Conservation (phyloP, 2,888 invertebrate species). For the Temnothorax ravouxi region DNA sequence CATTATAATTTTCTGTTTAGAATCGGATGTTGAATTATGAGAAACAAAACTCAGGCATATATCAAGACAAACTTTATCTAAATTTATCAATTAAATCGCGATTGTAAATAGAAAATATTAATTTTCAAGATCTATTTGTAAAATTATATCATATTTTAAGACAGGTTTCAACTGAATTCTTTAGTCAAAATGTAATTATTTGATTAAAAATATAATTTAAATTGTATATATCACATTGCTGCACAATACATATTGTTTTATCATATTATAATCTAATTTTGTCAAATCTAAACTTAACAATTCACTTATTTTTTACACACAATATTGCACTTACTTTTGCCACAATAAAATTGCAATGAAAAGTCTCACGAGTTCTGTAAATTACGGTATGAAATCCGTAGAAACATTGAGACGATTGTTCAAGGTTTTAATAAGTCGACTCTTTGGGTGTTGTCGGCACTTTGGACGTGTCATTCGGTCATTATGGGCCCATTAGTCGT, state of each 20-base stretch:
- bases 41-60: no score
- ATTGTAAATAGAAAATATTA: background rate
- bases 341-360: background rate
- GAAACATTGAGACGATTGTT: background rate
- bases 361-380: background rate
- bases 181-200: background rate
- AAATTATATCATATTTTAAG: background rate
- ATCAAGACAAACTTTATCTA: no score
- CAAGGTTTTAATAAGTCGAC: conserved; percentile 46
- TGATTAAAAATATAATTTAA: background rate
- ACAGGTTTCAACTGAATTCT: background rate
- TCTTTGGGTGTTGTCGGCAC: conserved; percentile 50
- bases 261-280: background rate
- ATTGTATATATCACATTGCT: background rate
- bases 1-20: no score
- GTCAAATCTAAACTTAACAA: background rate
- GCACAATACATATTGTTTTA: background rate
- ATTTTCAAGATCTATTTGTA: background rate
- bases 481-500: conserved; percentile 80
- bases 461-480: conserved; percentile 70
- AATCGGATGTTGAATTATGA: no score
- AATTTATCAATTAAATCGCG: no score
- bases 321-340: background rate
- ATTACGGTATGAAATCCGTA: background rate
- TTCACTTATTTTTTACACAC: background rate